phyloP scores from a whole-genome alignment of 2,113 vertebrate genomes.

The Alectura lathami region DNA sequence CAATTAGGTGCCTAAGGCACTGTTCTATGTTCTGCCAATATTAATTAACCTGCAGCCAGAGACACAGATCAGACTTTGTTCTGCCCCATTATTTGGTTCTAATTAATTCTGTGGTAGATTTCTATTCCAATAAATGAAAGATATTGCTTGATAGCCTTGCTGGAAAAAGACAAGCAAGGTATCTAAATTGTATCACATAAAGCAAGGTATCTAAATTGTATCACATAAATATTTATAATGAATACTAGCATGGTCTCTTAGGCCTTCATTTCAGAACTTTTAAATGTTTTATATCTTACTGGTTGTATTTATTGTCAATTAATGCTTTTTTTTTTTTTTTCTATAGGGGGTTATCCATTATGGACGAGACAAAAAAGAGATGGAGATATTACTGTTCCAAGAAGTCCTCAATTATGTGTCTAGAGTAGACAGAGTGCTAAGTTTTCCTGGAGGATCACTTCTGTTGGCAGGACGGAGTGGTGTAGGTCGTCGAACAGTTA shows the following conservation, averaged over 20 bases:
- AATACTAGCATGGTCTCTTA: neutral
- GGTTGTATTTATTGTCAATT: neutral
- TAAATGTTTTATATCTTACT: neutral
- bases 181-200: neutral
- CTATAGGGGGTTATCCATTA: slow-evolving; percentile 89
- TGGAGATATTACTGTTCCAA: slow-evolving; percentile 91
- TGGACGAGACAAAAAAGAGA: slow-evolving; percentile 89
- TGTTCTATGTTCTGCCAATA: neutral
- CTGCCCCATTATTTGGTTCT: neutral
- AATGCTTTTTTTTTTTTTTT: neutral
- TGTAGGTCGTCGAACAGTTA: slow-evolving; percentile 89
- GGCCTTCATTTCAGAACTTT: neutral
- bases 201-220: neutral
- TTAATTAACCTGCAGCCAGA: neutral
- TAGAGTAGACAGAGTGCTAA: slow-evolving; percentile 90
- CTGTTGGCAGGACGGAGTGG: slow-evolving; percentile 92
- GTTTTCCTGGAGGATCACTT: slow-evolving; percentile 90
- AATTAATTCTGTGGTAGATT: neutral
- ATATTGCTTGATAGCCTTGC: neutral
- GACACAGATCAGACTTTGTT: neutral
- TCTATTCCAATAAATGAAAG: neutral
- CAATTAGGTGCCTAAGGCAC: neutral
- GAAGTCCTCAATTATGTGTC: slow-evolving; percentile 92
- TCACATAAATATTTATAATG: neutral
- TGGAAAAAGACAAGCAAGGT: neutral